Evolutionary conservation across 2,888 invertebrate genomes (phyloP), one percentile per base, ranked within the genome.

Genomic region (Dermolepida albohirtum): DNA sequence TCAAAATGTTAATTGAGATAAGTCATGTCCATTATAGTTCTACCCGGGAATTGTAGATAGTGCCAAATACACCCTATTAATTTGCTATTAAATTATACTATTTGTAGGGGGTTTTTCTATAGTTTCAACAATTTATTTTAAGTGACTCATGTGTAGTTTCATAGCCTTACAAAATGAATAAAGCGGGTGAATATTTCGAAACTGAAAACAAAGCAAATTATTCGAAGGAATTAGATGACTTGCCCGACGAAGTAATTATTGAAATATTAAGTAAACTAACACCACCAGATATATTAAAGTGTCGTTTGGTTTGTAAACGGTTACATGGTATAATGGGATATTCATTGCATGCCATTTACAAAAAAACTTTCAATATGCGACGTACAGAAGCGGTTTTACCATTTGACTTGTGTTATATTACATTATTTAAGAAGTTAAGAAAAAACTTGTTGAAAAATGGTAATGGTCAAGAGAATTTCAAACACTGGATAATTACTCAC

Each of bases 381-480:
- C 67, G 71, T 34, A 72, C 72, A 4, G 74, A 80, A 47, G 73
- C 78, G 0, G 76, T 78, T 54, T 74, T 78, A 22, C 73, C 82
- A 10, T 79, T 83, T 0, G 85, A 85, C 85, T 77, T 78, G 34
- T 78, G 82, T 0, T 85, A 84, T 73, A 85, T 85, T 70, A 71
- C 75, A 7, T 82, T 85, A 44, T 84, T 84, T 5, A 77, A 80
- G 65, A 80, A 83, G 2, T 85, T 87, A 66, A 79, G 81, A 50
- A 82, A 75, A 39, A 88, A 88, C 77, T 74, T 87, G 12, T 54
- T 88, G 39, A 83, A 81, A 73, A 88, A 88, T 79, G 82, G 84
- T 66, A 86, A 84, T 68, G 87, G 87, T 0, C 74, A 84, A 76
- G 62, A 82, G 0, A 75, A 79, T 0, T 77, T 80, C 2, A 77